A percentile compares a stretch with the other conserved stretches of the same genome.
These are phyloP conservation scores for Drosophila siamana DNA, from an alignment of 2,888 invertebrate species.

Conservation along the genomic window DNA sequence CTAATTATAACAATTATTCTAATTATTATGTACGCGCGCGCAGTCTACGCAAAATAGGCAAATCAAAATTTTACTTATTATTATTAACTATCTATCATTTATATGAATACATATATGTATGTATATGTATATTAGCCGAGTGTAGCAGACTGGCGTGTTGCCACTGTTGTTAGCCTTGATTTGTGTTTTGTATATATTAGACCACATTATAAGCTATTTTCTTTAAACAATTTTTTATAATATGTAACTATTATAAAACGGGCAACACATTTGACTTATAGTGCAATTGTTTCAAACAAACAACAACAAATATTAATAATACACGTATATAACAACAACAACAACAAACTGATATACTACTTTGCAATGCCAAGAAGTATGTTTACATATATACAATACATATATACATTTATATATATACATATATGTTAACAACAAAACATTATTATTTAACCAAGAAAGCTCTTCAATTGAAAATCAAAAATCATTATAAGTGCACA, in stretches of 20 bases:
- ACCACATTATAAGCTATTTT: slow-evolving; percentile 61
- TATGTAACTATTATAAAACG: slow-evolving; percentile 45
- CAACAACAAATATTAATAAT: slow-evolving; percentile 56
- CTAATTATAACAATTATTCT: slow-evolving; percentile 34
- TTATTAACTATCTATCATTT: slow-evolving; percentile 34
- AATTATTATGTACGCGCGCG: slow-evolving; percentile 46
- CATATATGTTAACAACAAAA: slow-evolving; percentile 38
- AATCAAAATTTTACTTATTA: slow-evolving; percentile 67
- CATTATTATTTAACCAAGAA: slow-evolving; percentile 49
- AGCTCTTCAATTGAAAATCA: slow-evolving; percentile 70
- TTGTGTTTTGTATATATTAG: slow-evolving; percentile 80
- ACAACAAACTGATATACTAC: slow-evolving; percentile 58
- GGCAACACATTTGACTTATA: slow-evolving; percentile 80
- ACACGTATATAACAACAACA: slow-evolving; percentile 36
- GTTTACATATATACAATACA: slow-evolving; percentile 29
- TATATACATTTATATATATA: slow-evolving; percentile 15
- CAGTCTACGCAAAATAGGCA: slow-evolving; percentile 60
- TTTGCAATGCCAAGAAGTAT: slow-evolving; percentile 75
- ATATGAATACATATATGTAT: slow-evolving; percentile 29
- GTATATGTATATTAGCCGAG: slow-evolving; percentile 26
- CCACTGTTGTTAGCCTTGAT: slow-evolving; percentile 75
- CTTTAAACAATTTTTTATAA: slow-evolving; percentile 52
- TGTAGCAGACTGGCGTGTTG: slow-evolving; percentile 60
- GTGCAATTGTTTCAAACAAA: slow-evolving; percentile 81
- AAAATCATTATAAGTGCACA: slow-evolving; percentile 77